Evolutionary conservation across 2,113 vertebrate species (phyloP).

Genomic region (Jacana jacana): DNA sequence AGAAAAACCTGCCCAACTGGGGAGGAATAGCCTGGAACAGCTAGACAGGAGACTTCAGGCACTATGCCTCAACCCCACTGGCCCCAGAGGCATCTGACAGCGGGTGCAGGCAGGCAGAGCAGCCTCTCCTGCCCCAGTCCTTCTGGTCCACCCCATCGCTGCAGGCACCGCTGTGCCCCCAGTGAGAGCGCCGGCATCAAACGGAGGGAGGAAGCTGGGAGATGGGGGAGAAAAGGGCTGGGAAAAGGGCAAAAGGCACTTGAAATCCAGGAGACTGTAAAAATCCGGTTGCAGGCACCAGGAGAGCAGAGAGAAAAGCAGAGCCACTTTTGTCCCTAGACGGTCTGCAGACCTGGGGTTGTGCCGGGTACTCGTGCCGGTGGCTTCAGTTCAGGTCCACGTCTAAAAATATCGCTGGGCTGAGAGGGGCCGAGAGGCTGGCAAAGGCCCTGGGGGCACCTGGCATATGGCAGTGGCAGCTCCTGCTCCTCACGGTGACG

Average conservation of each 20-base stretch:
- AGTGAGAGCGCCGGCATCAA: background rate
- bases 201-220: background rate
- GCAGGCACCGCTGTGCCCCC: accelerated
- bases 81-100: background rate
- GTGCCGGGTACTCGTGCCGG: background rate
- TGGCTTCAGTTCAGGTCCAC: background rate
- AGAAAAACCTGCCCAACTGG: background rate
- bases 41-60: background rate
- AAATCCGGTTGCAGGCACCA: background rate
- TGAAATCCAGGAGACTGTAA: background rate
- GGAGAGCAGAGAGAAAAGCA: background rate
- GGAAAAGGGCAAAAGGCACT: background rate
- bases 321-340: background rate
- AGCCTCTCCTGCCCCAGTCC: background rate
- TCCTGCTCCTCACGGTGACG: constrained; percentile 49
- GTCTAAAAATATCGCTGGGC: constrained; percentile 2
- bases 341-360: background rate
- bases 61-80: accelerated
- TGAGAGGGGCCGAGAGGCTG: background rate
- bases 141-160: background rate
- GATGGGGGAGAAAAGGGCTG: background rate
- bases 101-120: background rate
- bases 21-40: background rate
- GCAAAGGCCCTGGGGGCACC: constrained; percentile 43
- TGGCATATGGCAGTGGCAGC: constrained; percentile 10